Evolutionary conservation across 2,797 vertebrate species (phyloP), one percentile per base, ranked within the genome.

Genomic region (Pangasius macronema): DNA sequence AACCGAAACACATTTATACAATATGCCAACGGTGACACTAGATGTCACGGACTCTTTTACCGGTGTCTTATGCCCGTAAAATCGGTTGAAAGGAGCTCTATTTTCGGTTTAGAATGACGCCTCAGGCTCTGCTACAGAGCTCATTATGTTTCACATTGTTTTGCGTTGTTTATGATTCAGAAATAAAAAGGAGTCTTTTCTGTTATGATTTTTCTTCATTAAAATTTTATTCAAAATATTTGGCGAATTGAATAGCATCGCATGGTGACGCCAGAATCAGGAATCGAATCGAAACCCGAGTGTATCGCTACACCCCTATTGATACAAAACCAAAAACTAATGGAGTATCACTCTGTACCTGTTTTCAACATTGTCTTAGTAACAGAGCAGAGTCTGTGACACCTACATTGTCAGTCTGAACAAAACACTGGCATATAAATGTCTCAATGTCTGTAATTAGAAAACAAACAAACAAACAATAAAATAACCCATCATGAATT

Each of bases 341-440:
- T 8, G 14, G 14, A 16, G 30, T 5, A 10, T 46, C 57, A 63
- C 80, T 46, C 39, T 3, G 24, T 18, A 42, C 39, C 39, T 1
- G 27, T 9, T 46, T 63, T n/a, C 24, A 63, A 63, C 59, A 63
- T 42, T 0, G 14, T 67, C n/a, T 33, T 22, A 51, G 81, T 83
- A 83, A 83, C n/a, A 51, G 61, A 49, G 81, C 39, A 67, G 81
- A 10, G 9, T 83, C 61, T 9, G 81, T 83, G 81, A 83, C 18
- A n/a, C 11, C 42, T 22, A 82, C 30, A 3, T 82, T 65, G 14
- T 18, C 14, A 65, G 24, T 46, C 59, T 49, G 42, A 14, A 0
- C 24, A 65, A 80, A 14, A 36, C 10, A 13, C 53, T 18, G 24
- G 42, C 9, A 16, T 13, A 22, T 10, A 39, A 20, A 39, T 39